phyloP scores from a whole-genome alignment of 1,140 invertebrate genomes.

The Leptinotarsa undecemlineata region DNA sequence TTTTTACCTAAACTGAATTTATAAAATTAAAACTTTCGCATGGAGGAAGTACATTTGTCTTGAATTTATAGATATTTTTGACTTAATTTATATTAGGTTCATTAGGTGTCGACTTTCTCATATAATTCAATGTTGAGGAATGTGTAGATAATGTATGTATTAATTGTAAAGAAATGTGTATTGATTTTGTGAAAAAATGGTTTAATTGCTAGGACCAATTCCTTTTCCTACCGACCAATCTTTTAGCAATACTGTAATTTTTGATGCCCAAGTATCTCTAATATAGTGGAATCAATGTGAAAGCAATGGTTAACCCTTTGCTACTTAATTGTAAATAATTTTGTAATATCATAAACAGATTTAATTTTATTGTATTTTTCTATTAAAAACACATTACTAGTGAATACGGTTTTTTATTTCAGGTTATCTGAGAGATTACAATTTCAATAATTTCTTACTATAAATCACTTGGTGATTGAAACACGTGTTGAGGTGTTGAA shows the following conservation, averaged over 20 bases:
- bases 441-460: too few species aligned
- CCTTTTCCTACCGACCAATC: conserved; percentile 23
- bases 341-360: conserved; percentile 25
- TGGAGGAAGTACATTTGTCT: too few species aligned
- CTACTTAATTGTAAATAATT: conserved; percentile 31
- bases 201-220: conserved; percentile 19
- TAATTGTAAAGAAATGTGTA: not conserved
- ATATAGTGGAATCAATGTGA: conserved; percentile 13
- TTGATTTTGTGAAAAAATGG: not conserved
- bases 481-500: too few species aligned
- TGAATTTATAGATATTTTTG: not conserved
- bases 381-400: conserved; percentile 23
- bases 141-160: conserved; percentile 11
- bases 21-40: too few species aligned
- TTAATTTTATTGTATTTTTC: conserved; percentile 33
- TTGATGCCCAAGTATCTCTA: conserved; percentile 5
- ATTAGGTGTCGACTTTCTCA: too few species aligned
- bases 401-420: conserved; percentile 3
- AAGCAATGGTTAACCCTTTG: conserved; percentile 22
- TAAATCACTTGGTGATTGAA: too few species aligned
- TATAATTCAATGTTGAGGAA: not conserved
- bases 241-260: conserved; percentile 13
- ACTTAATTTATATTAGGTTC: not conserved
- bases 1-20: too few species aligned
- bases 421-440: too few species aligned